These are phyloP conservation scores for Coptodon rendalli DNA, from an alignment of 2,113 vertebrate species.

Conservation along the genomic window DNA sequence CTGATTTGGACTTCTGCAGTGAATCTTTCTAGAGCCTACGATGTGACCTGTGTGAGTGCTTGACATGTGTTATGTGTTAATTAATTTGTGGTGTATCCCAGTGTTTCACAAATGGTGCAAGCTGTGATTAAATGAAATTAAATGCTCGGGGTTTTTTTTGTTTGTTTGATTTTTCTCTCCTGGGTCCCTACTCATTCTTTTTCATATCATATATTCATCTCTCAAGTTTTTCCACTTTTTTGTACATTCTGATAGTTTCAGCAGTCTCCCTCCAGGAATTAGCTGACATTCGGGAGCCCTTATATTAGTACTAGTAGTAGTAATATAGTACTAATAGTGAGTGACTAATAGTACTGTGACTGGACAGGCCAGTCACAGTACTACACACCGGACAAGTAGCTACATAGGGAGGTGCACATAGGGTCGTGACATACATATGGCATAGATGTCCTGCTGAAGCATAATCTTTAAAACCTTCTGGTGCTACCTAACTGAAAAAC, in stretches of 20 bases:
- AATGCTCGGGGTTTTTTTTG: fast-evolving
- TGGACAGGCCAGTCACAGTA: background rate
- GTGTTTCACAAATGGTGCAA: background rate
- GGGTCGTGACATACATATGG: fast-evolving
- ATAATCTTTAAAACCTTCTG: background rate
- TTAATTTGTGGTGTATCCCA: background rate
- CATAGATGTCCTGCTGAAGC: background rate
- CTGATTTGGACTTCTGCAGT: background rate
- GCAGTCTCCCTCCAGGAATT: background rate
- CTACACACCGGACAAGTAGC: background rate
- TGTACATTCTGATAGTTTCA: background rate
- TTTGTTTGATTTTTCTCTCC: background rate
- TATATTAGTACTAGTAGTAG: background rate
- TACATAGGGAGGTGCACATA: background rate
- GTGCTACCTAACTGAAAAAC: background rate
- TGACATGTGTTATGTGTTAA: background rate
- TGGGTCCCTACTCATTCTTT: fast-evolving
- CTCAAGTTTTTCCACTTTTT: background rate
- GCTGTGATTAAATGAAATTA: background rate
- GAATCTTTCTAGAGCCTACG: background rate
- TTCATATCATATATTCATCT: background rate
- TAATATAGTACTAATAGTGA: no score
- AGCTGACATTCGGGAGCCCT: background rate
- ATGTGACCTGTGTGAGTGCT: background rate
- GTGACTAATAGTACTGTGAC: background rate